These are phyloP conservation scores for Hormiphora californensis DNA, from an alignment of 37 sponge, comb jelly and placozoan species.

Conservation along the genomic window DNA sequence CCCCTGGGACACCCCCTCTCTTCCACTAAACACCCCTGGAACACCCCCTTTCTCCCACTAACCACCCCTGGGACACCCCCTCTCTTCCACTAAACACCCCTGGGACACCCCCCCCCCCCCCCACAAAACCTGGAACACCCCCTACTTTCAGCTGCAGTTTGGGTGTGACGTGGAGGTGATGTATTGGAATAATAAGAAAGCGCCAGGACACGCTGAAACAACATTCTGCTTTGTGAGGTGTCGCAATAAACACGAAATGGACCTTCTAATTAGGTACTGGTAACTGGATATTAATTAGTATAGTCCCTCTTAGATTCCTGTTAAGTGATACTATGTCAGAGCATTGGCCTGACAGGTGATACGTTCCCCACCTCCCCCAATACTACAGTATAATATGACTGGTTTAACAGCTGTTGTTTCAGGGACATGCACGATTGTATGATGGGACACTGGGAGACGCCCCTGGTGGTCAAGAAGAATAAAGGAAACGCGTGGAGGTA, in stretches of 20 bases:
- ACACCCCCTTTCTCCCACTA: neutral
- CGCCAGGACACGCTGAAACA: neutral
- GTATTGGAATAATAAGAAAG: neutral
- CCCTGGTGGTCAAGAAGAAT: neutral
- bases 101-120: too few relatives aligned
- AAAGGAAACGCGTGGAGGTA: too few relatives aligned
- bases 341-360: too few relatives aligned
- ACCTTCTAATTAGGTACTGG: too few relatives aligned
- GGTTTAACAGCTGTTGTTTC: too few relatives aligned
- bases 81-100: neutral
- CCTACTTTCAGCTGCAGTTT: too few relatives aligned
- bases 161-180: neutral
- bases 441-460: constrained; percentile 36
- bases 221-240: constrained; percentile 31
- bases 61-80: neutral
- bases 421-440: neutral
- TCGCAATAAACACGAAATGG: neutral
- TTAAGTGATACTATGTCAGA: too few relatives aligned
- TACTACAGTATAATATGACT: too few relatives aligned
- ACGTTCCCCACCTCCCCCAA: too few relatives aligned
- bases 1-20: neutral
- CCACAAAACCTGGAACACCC: too few relatives aligned
- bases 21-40: neutral
- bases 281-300: too few relatives aligned
- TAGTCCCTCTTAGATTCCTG: too few relatives aligned